A percentile compares a stretch with the other conserved stretches of the same genome.
Evolutionary conservation across 2,113 vertebrate genomes (phyloP).

Genomic region (Aegypius monachus): DNA sequence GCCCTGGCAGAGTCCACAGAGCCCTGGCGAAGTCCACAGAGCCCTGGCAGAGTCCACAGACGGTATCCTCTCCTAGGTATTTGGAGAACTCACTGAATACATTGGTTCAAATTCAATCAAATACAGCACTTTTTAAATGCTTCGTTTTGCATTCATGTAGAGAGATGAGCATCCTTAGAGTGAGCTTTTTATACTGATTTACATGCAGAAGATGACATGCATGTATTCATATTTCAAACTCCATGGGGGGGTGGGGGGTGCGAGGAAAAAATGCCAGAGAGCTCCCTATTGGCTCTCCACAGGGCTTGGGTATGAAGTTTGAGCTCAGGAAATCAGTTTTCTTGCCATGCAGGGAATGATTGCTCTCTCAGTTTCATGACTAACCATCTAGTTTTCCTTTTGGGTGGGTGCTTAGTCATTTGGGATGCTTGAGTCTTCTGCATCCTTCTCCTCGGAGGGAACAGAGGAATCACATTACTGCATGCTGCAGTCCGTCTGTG

Average conservation of each 20-base stretch:
- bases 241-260: neutral
- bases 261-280: fast-evolving
- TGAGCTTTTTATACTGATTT: neutral
- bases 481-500: neutral
- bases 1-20: too few relatives aligned
- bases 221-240: neutral
- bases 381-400: neutral
- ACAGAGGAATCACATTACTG: neutral
- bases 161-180: neutral
- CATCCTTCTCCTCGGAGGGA: neutral
- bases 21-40: too few relatives aligned
- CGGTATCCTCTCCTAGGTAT: neutral
- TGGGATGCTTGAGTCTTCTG: neutral
- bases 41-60: too few relatives aligned
- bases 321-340: neutral
- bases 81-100: neutral
- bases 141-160: neutral
- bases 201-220: neutral
- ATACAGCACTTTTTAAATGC: neutral
- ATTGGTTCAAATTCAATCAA: neutral
- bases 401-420: neutral
- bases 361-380: neutral
- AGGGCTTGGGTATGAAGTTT: neutral
- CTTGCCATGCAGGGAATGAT: neutral
- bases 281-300: neutral